phyloP scores from a whole-genome alignment of 1,140 invertebrate species.

The Drosophila burlai region DNA sequence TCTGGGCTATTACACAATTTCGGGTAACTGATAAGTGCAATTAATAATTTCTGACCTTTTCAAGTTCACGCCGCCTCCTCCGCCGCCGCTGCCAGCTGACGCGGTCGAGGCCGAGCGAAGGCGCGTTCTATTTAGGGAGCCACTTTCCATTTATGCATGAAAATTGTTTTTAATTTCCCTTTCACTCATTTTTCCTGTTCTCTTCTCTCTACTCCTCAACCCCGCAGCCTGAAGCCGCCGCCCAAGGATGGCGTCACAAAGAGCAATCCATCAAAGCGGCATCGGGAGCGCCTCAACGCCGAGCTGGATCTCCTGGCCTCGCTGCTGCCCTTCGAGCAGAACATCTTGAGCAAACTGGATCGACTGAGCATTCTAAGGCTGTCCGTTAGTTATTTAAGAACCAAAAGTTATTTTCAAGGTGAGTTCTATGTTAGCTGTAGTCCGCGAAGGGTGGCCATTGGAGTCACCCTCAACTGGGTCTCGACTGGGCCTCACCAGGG shows the following conservation, averaged over 20 bases:
- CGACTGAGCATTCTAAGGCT: conserved; percentile 98
- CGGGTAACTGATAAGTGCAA: conserved; percentile 77
- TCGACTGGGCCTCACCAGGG: not conserved
- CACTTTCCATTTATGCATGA: conserved; percentile 69
- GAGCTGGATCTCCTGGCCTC: conserved; percentile 99
- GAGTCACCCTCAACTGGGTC: not conserved
- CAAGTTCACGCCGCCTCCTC: conserved; percentile 44
- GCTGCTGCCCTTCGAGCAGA: conserved; percentile 98
- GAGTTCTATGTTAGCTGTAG: conserved; percentile 77
- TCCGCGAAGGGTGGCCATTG: not conserved
- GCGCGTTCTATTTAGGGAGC: conserved; percentile 35
- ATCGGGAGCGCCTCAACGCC: conserved; percentile 98
- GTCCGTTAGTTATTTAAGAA: conserved; percentile 98
- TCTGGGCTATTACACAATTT: conserved; percentile 12
- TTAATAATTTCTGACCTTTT: conserved; percentile 78
- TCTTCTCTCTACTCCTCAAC: conserved; percentile 56
- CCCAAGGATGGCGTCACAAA: conserved; percentile 99
- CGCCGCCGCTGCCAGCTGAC: conserved; percentile 31
- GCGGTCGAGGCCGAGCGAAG: conserved; percentile 8
- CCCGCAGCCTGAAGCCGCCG: conserved; percentile 94
- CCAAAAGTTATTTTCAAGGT: conserved; percentile 99
- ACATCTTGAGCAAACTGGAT: conserved; percentile 99
- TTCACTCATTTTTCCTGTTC: conserved; percentile 29
- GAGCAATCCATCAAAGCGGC: conserved; percentile 98
- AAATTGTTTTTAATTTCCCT: conserved; percentile 63